Evolutionary conservation across 1,140 invertebrate species (phyloP).

Genomic region (Amyelois transitella): DNA sequence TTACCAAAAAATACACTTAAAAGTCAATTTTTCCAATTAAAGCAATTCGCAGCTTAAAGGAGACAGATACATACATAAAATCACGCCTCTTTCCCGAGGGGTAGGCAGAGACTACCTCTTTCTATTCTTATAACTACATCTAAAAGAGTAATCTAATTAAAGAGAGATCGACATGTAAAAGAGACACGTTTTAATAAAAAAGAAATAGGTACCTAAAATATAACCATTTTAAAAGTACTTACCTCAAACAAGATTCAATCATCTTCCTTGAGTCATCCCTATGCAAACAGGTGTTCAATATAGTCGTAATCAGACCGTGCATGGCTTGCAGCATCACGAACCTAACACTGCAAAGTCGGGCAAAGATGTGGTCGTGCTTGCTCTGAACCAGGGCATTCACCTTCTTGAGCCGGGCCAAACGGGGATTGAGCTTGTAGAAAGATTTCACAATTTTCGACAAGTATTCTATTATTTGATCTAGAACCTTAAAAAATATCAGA

Average conservation of each 20-base stretch:
- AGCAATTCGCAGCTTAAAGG: too few relatives aligned
- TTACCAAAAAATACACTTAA: too few relatives aligned
- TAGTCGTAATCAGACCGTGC: slow-evolving; percentile 51
- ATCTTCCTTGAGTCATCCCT: slow-evolving; percentile 69
- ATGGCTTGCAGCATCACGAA: slow-evolving; percentile 66
- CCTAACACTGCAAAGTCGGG: slow-evolving; percentile 58
- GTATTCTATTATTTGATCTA: slow-evolving; percentile 70
- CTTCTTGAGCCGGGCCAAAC: slow-evolving; percentile 60
- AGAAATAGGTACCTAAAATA: too few relatives aligned
- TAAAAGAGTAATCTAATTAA: too few relatives aligned
- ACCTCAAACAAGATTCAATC: slow-evolving; percentile 69
- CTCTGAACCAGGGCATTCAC: slow-evolving; percentile 50
- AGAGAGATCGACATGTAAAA: too few relatives aligned
- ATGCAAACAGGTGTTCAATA: slow-evolving; percentile 63
- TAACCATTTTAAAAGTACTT: slow-evolving; percentile 10
- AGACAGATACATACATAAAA: too few relatives aligned
- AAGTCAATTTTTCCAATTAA: too few relatives aligned
- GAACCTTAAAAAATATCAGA: slow-evolving; percentile 58
- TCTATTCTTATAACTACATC: too few relatives aligned
- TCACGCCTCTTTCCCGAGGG: too few relatives aligned
- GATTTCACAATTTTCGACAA: slow-evolving; percentile 68
- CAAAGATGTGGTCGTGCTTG: slow-evolving; percentile 63
- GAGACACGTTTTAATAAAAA: too few relatives aligned
- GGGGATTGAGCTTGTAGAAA: slow-evolving; percentile 70
- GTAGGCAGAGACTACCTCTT: too few relatives aligned